Evolutionary conservation across 2,113 vertebrate genomes (phyloP), one percentile per base, ranked within the genome.

Genomic region (Corythornis madagascariensis): DNA sequence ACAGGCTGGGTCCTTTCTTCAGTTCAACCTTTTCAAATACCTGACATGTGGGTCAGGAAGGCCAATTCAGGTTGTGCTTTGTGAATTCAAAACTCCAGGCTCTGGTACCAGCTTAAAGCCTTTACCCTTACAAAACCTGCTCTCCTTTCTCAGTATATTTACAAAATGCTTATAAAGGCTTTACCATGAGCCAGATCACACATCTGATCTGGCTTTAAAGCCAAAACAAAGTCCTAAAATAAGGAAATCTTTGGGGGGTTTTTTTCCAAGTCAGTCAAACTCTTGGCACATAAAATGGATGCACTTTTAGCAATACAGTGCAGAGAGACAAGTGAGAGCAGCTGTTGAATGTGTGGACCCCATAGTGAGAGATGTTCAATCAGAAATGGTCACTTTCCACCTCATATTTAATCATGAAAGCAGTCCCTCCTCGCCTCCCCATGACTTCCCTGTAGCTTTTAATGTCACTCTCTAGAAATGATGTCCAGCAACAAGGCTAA

Each of bases 311-410:
- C 0, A 5, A 47, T 3, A 28, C 26, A 26, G 24, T 15, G 38
- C 24, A 77, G n/a, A 77, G 28, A 26, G 7, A 35, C 0, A 1
- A 38, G 9, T 7, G 14, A 33, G 7, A 57, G 40, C 1, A 5
- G 26, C 40, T 42, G 13, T 21, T 53, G 25, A 74, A 26, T 4
- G 2, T 0, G 0, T 2, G 8, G 38, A 42, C 7, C 11, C 19
- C 1, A 1, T 47, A 55, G 25, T 0, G 1, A 55, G 13, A 64
- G 13, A 17, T 2, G 1, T 57, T 89, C 2, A 5, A 2, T 26
- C 55, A 61, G 25, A 56, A 61, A 52, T 2, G 6, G 21, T 18
- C 42, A 4, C 6, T 61, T 29, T 11, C 16, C 31, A 48, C 11
- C n/a, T 13, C 43, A 70, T 6, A 2, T 33, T 16, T 25, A 47